A percentile compares a stretch with the other conserved stretches of the same genome.
Conservation (phyloP, 2,113 vertebrate genomes). For the Anoura caudifer region DNA sequence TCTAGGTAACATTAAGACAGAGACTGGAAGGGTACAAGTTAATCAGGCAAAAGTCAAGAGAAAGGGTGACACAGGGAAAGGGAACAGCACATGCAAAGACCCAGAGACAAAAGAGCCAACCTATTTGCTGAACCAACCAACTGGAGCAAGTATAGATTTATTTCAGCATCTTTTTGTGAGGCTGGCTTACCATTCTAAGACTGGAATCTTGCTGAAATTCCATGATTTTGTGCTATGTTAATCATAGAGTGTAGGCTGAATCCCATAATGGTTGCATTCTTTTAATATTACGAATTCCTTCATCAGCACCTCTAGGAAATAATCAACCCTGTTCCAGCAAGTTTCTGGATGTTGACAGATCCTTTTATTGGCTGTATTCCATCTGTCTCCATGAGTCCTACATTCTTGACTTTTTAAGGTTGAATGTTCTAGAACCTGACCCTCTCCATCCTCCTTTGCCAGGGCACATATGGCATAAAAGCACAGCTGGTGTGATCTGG, state of each 20-base stretch:
- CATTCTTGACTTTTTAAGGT: constrained; percentile 32
- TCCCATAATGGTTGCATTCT: constrained; percentile 51
- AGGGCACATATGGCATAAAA: background rate
- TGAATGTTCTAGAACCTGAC: background rate
- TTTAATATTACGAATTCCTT: constrained; percentile 48
- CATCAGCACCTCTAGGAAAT: constrained; percentile 54
- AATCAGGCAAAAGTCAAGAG: background rate
- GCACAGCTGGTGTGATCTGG: background rate
- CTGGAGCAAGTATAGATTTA: background rate
- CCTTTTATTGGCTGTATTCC: background rate
- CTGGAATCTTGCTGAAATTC: constrained; percentile 1
- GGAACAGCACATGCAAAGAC: background rate
- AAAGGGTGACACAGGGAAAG: background rate
- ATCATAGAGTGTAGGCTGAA: constrained; percentile 8
- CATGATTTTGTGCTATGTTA: constrained; percentile 12
- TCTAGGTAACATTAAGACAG: background rate
- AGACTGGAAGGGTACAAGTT: background rate
- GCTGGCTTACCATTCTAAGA: background rate
- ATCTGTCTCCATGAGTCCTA: background rate
- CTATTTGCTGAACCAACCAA: background rate
- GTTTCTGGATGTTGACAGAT: background rate
- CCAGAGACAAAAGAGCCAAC: background rate
- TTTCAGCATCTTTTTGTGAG: background rate
- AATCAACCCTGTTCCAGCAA: constrained; percentile 21
- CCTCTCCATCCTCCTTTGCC: background rate